Conservation (phyloP, 2,888 invertebrate species). For the Drosophila ezoana region DNA sequence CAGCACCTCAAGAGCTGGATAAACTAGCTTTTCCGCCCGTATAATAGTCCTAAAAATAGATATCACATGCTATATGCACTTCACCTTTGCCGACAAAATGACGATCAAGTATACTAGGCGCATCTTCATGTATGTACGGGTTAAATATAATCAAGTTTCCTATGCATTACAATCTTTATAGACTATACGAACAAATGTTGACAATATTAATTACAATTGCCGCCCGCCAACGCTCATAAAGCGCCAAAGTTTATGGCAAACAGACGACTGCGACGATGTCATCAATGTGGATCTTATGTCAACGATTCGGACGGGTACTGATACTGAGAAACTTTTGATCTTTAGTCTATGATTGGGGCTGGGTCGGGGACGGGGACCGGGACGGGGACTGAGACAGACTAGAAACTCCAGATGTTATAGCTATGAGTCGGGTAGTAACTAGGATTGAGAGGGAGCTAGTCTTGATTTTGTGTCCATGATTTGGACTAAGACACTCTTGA, state of each 20-base stretch:
- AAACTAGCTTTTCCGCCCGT: constrained; percentile 27
- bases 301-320: background rate
- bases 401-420: too few species aligned
- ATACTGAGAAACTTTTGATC: too few species aligned
- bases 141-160: constrained; percentile 37
- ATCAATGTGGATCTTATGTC: constrained; percentile 29
- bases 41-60: constrained; percentile 13
- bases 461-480: too few species aligned
- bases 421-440: too few species aligned
- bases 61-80: constrained; percentile 3
- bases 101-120: constrained; percentile 9
- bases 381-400: background rate
- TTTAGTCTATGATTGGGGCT: background rate
- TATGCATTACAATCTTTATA: constrained; percentile 40
- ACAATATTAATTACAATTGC: constrained; percentile 58
- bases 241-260: constrained; percentile 64
- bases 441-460: too few species aligned
- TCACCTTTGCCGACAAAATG: background rate
- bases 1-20: constrained; percentile 31
- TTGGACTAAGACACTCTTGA: too few species aligned
- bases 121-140: constrained; percentile 4
- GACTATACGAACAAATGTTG: constrained; percentile 57
- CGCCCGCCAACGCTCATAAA: constrained; percentile 52
- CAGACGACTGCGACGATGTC: constrained; percentile 50
- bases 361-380: background rate